Percentiles rank a stretch among this genome's conserved stretches.
Conservation (phyloP, 2,888 invertebrate species). For the Nipponacmea schrenckii region DNA sequence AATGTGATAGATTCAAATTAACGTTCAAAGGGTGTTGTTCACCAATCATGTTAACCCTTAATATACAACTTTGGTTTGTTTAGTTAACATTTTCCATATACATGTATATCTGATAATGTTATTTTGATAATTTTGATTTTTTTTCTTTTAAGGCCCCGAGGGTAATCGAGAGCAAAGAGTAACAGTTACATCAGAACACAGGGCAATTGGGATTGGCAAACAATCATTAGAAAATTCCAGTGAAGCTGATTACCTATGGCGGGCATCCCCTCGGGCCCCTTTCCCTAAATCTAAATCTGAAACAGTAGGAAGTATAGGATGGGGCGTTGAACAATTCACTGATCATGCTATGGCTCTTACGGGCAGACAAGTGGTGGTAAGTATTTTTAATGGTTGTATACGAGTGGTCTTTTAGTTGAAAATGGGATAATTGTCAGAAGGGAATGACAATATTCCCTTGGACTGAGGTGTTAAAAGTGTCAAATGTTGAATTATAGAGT, state of each 20-base stretch:
- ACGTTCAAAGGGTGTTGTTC: too few species aligned
- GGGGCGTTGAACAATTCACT: conserved; percentile 44
- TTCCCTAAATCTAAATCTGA: conserved; percentile 47
- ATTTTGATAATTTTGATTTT: neutral
- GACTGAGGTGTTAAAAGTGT: too few species aligned
- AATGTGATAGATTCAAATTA: too few species aligned
- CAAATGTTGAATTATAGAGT: too few species aligned
- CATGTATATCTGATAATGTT: too few species aligned
- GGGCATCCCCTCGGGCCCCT: conserved; percentile 46
- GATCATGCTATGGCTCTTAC: conserved; percentile 43
- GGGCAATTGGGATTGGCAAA: conserved; percentile 54
- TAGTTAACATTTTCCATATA: too few species aligned
- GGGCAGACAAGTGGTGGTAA: conserved; percentile 55
- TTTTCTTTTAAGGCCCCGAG: conserved; percentile 49
- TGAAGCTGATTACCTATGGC: conserved; percentile 54
- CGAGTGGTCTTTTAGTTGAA: too few species aligned
- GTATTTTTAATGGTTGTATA: conserved; percentile 12
- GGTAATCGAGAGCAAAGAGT: conserved; percentile 50
- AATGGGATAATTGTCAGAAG: too few species aligned
- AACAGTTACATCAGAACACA: conserved; percentile 45
- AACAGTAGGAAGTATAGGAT: conserved; percentile 58
- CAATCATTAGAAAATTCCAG: conserved; percentile 53
- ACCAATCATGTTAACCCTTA: too few species aligned
- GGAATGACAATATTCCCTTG: too few species aligned
- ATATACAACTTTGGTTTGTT: too few species aligned